Base-by-base conservation (phyloP, 2,113 vertebrate genomes). In the Crotalus helleri region DNA sequence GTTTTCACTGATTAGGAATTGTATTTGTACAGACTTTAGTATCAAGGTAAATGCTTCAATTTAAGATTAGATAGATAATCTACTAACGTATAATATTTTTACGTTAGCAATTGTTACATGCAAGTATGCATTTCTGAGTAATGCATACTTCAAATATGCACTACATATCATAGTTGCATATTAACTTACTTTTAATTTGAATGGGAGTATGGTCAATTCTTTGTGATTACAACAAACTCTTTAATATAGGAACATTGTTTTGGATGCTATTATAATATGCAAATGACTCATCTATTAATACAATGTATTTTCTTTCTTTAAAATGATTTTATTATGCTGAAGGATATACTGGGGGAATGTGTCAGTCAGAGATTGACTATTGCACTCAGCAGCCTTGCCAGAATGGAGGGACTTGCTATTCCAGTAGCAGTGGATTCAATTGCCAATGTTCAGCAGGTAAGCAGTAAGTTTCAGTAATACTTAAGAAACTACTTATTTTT, bases 381-480 rank as follows among this genome's bases (percentile, higher is more conserved):
- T 99, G 99, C 91, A 64, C 97, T 92, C 98, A 98, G 90, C 97
- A 98, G 92, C 99, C 99, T 0, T 99, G 99, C 96, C 98, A 97
- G 92, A 99, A 99, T 3, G 98, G 98, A 97, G 99, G 98, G 5
- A 98, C 98, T 0, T 99, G 99, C 93, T 96, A 97, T 91, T 99
- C 98, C 91, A 98, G 93, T 87, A 93, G 98, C 95, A 97, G 91
- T 5, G 99, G 99, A 51, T 99, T 98, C 95, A 98, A 97, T 92
- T 99, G 99, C 95, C 98, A 98, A 90, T 99, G 99, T 96, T 97
- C 98, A 5, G 98, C 99, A 98, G 99, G 99, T 99, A 98, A 95
- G 90, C 12, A 81, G 8, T 17, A 90, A 92, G 8, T 88, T 93
- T 85, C 19, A 29, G 44, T 29, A 53, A 29, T 88, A 5, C 44